Evolutionary conservation across 1,140 invertebrate genomes (phyloP), one percentile per base, ranked within the genome.

Genomic region (Lucilia sericata): DNA sequence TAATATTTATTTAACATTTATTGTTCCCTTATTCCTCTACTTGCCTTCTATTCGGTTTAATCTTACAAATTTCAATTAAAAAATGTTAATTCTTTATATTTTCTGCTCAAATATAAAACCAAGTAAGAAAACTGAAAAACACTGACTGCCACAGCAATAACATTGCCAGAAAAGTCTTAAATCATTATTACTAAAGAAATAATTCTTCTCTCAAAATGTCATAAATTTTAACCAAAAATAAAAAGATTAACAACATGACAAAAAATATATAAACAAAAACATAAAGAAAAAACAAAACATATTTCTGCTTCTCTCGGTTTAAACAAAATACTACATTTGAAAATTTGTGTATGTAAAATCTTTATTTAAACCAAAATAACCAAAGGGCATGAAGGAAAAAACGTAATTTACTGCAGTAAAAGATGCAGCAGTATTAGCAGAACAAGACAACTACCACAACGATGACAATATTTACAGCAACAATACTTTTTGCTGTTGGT

Each of bases 1-100:
- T 42, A 42, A 42, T 42, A 42, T 42, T 42, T 42, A 42, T 42
- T 42, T 7, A 42, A 65, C 1, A 17, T 17, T 17, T n/a, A n/a
- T 65, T 65, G 14, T 65, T 10, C 14, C 25, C 25, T 30, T 30
- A 2, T n/a, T 17, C 55, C 1, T 19, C 19, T 5, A 19, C 14
- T n/a, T 13, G 55, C 55, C 55, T 3, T 60, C 55, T 74, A n/a
- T 25, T 74, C 25, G 17, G 70, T 74, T 74, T 74, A 25, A 21
- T 21, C 70, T 74, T 55, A 55, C 51, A 55, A 42, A 55, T 55
- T 55, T 55, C 51, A 55, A 55, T 55, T 55, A 55, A 55, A 55
- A 55, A 13, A 55, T 55, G 51, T 55, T 55, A 55, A 55, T 55
- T 17, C 51, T 55, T 7, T 42, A 5, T 42, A 30, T 42, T 42